A percentile compares a stretch with the other conserved stretches of the same genome.
Conservation (phyloP, 1,140 invertebrate genomes). For the Drosophila aff. region DNA sequence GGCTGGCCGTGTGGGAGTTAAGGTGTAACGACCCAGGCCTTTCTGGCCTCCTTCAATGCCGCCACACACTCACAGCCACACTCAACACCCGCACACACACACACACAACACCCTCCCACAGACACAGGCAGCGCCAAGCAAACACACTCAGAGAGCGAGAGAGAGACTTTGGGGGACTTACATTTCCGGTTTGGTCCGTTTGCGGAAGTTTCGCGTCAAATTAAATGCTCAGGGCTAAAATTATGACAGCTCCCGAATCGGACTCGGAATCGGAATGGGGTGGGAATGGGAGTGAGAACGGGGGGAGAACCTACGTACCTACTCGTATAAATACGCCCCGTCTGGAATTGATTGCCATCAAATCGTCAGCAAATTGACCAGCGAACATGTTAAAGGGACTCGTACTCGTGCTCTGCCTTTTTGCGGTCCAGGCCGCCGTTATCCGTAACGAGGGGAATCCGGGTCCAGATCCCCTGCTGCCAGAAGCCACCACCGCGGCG, state of each 20-base stretch:
- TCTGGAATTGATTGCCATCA: constrained; percentile 52
- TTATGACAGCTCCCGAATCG: constrained; percentile 70
- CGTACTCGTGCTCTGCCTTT: constrained; percentile 49
- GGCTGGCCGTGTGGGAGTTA: constrained; percentile 47
- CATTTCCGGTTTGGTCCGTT: constrained; percentile 68
- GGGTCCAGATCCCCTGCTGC: constrained; percentile 4
- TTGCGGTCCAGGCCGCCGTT: constrained; percentile 39
- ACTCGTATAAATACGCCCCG: constrained; percentile 66
- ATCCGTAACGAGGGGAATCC: constrained; percentile 27
- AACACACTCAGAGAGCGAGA: background rate
- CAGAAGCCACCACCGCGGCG: constrained; percentile 41
- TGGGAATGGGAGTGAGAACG: constrained; percentile 7
- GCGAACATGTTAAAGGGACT: constrained; percentile 67
- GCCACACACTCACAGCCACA: constrained; percentile 39
- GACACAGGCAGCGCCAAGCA: constrained; percentile 26
- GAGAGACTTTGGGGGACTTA: constrained; percentile 42
- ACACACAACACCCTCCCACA: constrained; percentile 25
- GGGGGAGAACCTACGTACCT: constrained; percentile 31
- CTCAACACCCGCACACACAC: constrained; percentile 7
- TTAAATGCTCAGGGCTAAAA: constrained; percentile 71
- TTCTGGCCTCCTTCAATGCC: constrained; percentile 70
- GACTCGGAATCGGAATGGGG: background rate
- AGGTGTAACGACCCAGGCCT: constrained; percentile 77
- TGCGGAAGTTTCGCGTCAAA: constrained; percentile 72
- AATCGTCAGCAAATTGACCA: constrained; percentile 54